phyloP scores from a whole-genome alignment of 2,797 vertebrate species.

The Ptychobarbus kaznakovi region DNA sequence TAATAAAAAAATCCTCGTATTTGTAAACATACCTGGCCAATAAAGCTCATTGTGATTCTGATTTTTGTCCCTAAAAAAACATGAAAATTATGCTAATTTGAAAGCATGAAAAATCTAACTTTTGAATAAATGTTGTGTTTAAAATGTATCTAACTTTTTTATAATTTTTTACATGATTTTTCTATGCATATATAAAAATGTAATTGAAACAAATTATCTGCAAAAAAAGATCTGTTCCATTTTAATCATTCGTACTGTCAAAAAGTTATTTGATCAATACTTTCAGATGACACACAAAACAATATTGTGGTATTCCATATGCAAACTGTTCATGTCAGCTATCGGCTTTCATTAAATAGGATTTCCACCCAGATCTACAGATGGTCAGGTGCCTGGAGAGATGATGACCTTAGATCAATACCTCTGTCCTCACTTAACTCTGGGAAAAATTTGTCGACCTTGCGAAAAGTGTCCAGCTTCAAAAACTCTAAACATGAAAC shows the following conservation, averaged over 20 bases:
- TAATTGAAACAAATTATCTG: background rate
- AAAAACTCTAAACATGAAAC: background rate
- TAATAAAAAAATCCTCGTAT: too few relatives aligned
- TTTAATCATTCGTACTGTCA: background rate
- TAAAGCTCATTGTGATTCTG: too few relatives aligned
- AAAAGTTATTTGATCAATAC: background rate
- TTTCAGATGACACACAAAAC: background rate
- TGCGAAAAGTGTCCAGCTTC: background rate
- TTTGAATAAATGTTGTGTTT: background rate
- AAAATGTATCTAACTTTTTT: background rate
- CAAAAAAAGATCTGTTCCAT: background rate
- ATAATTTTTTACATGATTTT: too few relatives aligned
- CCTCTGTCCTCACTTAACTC: background rate
- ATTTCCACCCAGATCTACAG: background rate
- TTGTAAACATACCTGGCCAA: too few relatives aligned
- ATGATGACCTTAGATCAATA: constrained; percentile 16
- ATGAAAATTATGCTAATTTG: background rate
- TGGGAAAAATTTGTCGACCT: background rate
- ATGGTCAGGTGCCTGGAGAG: background rate
- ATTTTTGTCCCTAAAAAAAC: too few relatives aligned
- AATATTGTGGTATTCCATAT: background rate
- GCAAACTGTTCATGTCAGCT: background rate
- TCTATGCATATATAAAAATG: too few relatives aligned
- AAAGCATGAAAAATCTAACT: background rate
- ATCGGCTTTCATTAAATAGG: background rate